Conservation (phyloP, 2,797 vertebrate species). For the Eulemur mongoz region DNA sequence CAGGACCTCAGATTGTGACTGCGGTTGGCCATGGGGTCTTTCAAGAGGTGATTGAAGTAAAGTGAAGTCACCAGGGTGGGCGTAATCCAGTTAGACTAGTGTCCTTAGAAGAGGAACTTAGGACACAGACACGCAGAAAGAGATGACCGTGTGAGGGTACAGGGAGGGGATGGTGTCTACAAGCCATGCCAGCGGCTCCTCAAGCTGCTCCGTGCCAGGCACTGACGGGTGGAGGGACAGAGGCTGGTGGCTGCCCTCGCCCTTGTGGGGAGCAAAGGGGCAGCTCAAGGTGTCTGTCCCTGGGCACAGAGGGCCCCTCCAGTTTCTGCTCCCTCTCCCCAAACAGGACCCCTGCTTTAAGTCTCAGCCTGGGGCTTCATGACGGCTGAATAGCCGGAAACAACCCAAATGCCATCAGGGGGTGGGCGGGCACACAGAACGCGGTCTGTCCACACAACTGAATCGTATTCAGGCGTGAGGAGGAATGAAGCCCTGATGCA, state of each 20-base stretch:
- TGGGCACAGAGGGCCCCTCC: background rate
- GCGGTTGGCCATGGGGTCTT: background rate
- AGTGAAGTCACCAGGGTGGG: accelerated
- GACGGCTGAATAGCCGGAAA: background rate
- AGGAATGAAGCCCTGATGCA: accelerated
- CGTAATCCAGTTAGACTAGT: too few relatives aligned
- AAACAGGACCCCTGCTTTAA: background rate
- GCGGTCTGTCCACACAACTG: accelerated
- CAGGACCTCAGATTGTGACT: background rate
- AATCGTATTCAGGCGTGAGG: accelerated
- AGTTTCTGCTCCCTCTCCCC: background rate
- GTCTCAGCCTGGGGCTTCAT: too few relatives aligned
- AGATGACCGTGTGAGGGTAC: accelerated
- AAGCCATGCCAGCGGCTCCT: background rate
- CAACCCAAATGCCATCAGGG: accelerated
- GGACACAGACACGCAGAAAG: background rate
- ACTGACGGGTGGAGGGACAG: accelerated
- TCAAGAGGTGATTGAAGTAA: background rate
- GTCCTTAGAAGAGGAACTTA: background rate
- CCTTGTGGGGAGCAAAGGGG: too few relatives aligned
- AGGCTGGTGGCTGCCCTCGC: background rate
- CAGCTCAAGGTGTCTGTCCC: background rate
- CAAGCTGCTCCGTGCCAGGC: too few relatives aligned
- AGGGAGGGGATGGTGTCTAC: accelerated
- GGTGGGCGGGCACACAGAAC: accelerated